A percentile compares a stretch with the other conserved stretches of the same genome.
These are phyloP conservation scores for Harpegnathos saltator DNA, from an alignment of 1,140 invertebrate species.

Conservation along the genomic window DNA sequence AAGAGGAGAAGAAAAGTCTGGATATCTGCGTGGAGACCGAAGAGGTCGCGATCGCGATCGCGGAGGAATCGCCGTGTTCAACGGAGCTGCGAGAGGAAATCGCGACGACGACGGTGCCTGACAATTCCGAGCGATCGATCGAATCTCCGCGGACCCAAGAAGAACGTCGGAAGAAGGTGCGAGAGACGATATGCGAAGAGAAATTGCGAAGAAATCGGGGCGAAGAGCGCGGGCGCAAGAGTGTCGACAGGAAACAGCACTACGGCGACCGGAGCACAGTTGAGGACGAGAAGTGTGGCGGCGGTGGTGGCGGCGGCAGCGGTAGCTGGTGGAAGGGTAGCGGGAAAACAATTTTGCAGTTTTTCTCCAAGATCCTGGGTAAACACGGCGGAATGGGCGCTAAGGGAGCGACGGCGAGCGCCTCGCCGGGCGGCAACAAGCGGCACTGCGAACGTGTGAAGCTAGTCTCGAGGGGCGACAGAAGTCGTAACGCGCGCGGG, in stretches of 20 bases:
- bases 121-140: background rate
- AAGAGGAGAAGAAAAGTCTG: constrained; percentile 2
- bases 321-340: constrained; percentile 61
- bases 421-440: constrained; percentile 15
- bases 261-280: constrained; percentile 16
- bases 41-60: constrained; percentile 8
- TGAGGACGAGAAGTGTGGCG: background rate
- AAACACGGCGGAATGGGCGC: constrained; percentile 30
- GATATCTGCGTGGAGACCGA: constrained; percentile 50
- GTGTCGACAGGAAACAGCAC: constrained; percentile 22
- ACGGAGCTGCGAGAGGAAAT: constrained; percentile 24
- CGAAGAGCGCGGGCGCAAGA: background rate
- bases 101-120: background rate
- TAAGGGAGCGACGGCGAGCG: constrained; percentile 8
- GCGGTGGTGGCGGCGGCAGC: background rate
- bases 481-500: constrained; percentile 13
- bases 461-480: constrained; percentile 6
- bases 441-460: constrained; percentile 14
- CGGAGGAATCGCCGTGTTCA: constrained; percentile 14
- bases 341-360: constrained; percentile 58
- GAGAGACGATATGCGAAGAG: background rate
- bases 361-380: constrained; percentile 65
- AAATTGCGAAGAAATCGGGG: constrained; percentile 5
- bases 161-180: background rate
- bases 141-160: constrained; percentile 14